Base-by-base conservation (phyloP, 2,113 vertebrate species). In the Boleophthalmus pectinirostris region DNA sequence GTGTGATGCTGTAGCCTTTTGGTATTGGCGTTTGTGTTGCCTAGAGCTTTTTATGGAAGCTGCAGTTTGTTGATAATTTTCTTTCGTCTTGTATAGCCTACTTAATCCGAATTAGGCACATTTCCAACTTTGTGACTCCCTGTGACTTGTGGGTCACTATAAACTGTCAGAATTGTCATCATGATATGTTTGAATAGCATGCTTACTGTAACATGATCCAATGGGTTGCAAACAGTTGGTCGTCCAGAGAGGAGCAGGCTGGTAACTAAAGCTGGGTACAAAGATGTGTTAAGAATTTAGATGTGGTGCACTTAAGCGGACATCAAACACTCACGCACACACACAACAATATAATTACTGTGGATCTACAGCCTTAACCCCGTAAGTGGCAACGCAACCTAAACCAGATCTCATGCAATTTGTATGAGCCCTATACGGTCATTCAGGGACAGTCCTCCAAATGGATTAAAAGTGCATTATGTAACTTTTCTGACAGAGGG, bases 271-370 rank as follows among this genome's bases (percentile, higher is more conserved):
- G 18, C 61, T 38, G 33, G 58, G 61, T 38, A 60, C 57, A 64
- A 61, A 64, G 18, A 38, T 8, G 2, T 38, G 61, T 64, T 64
- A 64, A 64, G 61, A 64, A 64, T 64, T 64, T 38, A 64, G 61
- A 64, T 64, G 61, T 35, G 61, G 33, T 38, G 18, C 61, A n/a
- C 33, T 64, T 38, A 43, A 64, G 5, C 9, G 20, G 61, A 43
- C 61, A 38, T 64, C 61, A 43, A 64, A 64, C 61, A 38, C 61
- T 64, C 60, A 35, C 25, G 29, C 60, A n/a, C 60, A 20, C 61
- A n/a, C 61, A 35, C 33, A 43, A 21, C 61, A 64, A 35, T 12
- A 64, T 64, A 64, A 64, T 64, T 64, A 64, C 61, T 64, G 29
- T 43, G 33, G 61, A 21, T 64, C 18, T 64, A 9, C 16, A 43